These are phyloP conservation scores for Pseudochromis fuscus DNA, from an alignment of 2,797 vertebrate genomes.

Conservation along the genomic window DNA sequence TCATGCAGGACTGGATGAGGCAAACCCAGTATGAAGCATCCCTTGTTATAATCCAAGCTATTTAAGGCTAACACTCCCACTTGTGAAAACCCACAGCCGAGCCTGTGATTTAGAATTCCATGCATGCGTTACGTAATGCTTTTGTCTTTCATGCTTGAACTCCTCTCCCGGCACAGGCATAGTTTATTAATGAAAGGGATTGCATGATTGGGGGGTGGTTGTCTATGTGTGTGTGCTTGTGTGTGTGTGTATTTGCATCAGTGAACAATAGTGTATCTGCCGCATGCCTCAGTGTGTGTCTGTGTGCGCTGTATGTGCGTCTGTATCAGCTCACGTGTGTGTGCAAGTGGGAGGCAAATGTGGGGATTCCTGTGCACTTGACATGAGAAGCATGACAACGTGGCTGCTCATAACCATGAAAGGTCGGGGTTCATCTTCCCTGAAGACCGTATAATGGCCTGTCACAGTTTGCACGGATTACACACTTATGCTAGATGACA, in stretches of 20 bases:
- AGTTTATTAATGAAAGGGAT: constrained; percentile 82
- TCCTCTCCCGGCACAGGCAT: constrained; percentile 69
- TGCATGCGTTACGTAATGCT: constrained; percentile 82
- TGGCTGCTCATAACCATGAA: constrained; percentile 43
- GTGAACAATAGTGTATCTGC: constrained; percentile 9
- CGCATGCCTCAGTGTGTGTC: constrained; percentile 6
- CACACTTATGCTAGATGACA: constrained; percentile 44
- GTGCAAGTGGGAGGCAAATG: constrained; percentile 44
- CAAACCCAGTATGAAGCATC: constrained; percentile 64
- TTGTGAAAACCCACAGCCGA: constrained; percentile 76
- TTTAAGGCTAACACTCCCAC: constrained; percentile 78
- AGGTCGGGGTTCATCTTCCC: constrained; percentile 68
- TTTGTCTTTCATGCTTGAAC: constrained; percentile 82
- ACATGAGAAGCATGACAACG: constrained; percentile 59
- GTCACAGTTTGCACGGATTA: constrained; percentile 58
- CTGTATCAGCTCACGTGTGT: constrained; percentile 20
- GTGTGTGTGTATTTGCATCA: constrained; percentile 3
- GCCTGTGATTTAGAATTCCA: constrained; percentile 81
- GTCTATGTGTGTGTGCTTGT: constrained; percentile 23
- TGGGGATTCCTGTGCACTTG: constrained; percentile 57
- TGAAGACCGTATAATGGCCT: constrained; percentile 57
- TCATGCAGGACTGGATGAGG: constrained; percentile 51
- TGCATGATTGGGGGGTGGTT: constrained; percentile 67
- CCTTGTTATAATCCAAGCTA: constrained; percentile 74
- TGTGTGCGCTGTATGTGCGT: constrained; percentile 21